phyloP scores from a whole-genome alignment of 2,113 vertebrate genomes.

The Esox niger region DNA sequence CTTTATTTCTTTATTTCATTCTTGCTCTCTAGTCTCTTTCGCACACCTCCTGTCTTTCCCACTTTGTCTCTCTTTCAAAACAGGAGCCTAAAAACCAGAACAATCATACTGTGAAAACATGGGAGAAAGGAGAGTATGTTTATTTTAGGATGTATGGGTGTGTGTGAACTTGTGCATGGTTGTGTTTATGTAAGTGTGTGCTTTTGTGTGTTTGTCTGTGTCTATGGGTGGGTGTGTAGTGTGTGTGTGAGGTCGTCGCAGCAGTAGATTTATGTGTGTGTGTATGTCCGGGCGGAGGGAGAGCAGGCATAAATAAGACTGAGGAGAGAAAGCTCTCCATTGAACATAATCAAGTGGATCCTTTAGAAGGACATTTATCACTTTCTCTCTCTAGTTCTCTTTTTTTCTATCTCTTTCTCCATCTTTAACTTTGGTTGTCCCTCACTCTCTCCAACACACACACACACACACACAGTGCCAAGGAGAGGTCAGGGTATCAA shows the following conservation, averaged over 20 bases:
- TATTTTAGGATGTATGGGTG: background rate
- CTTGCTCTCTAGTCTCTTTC: background rate
- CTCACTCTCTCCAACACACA: too few species aligned
- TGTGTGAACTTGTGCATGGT: background rate
- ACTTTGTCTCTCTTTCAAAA: background rate
- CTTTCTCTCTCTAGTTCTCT: background rate
- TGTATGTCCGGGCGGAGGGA: slow-evolving; percentile 49
- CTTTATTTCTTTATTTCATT: background rate
- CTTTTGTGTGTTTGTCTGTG: slow-evolving; percentile 8
- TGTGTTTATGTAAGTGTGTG: background rate
- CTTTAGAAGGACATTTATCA: slow-evolving; percentile 52
- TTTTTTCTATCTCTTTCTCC: too few species aligned
- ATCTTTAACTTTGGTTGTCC: too few species aligned
- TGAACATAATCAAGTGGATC: slow-evolving; percentile 68
- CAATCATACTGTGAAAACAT: background rate
- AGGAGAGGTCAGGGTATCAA: slow-evolving; percentile 39
- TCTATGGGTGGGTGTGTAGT: slow-evolving; percentile 21
- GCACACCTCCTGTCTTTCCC: background rate
- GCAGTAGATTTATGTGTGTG: slow-evolving; percentile 61
- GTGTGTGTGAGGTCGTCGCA: slow-evolving; percentile 44
- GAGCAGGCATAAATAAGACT: slow-evolving; percentile 64
- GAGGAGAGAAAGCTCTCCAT: slow-evolving; percentile 63
- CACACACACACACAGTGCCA: slow-evolving; percentile 19
- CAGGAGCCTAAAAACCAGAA: background rate
- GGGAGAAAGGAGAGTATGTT: background rate